phyloP scores from a whole-genome alignment of 2,113 vertebrate genomes.

The Nothoprocta pentlandii region DNA sequence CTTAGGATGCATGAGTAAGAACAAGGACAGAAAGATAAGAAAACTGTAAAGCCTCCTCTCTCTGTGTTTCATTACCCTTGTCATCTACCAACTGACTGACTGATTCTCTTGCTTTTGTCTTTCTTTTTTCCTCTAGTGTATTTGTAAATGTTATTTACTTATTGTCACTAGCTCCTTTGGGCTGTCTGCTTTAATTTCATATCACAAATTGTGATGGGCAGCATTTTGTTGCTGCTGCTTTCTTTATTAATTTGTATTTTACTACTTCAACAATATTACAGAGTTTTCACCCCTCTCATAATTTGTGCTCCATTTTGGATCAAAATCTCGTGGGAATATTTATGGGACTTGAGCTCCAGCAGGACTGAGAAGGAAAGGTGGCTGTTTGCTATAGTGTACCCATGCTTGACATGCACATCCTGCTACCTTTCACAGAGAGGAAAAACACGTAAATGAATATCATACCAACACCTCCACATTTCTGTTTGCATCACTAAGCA shows the following conservation, averaged over 20 bases:
- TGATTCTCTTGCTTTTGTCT: conserved; percentile 3
- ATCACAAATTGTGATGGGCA: conserved; percentile 61
- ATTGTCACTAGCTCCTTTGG: conserved; percentile 57
- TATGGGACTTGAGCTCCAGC: not conserved
- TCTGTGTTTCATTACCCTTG: conserved; percentile 55
- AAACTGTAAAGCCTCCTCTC: conserved; percentile 38
- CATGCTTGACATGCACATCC: not conserved
- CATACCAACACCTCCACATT: not conserved
- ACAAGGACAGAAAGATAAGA: conserved; percentile 54
- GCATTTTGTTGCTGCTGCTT: conserved; percentile 45
- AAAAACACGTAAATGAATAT: not conserved
- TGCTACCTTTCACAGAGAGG: not conserved
- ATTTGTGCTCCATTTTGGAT: not conserved
- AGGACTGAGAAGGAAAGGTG: not conserved
- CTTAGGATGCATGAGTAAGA: conserved; percentile 44
- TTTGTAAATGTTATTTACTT: conserved; percentile 73
- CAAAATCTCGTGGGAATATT: not conserved
- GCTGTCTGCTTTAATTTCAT: conserved; percentile 68
- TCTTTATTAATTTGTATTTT: conserved; percentile 67
- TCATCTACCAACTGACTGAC: conserved; percentile 53
- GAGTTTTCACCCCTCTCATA: not conserved
- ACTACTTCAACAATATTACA: conserved; percentile 34
- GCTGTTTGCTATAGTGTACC: not conserved
- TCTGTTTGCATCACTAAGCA: not conserved
- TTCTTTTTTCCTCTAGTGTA: conserved; percentile 18